Base-by-base conservation (phyloP, 1,140 invertebrate species). In the Drosophila hydei region DNA sequence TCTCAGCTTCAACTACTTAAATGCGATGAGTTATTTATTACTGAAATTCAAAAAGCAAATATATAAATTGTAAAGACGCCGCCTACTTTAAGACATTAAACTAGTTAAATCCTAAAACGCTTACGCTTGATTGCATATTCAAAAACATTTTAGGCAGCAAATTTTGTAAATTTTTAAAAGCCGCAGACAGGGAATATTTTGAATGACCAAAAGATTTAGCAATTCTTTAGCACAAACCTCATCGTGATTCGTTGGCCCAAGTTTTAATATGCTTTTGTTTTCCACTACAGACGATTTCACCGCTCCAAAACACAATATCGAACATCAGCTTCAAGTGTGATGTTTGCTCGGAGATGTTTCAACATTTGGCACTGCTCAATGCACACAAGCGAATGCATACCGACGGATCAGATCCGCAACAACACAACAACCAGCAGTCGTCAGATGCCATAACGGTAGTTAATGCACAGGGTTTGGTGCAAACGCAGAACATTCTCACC, bases 271-370 rank as follows among this genome's bases (percentile, higher is more conserved):
- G 14, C 40, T 48, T 23, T 11, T 11, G 3, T 6, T 47, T 54
- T 33, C 6, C 50, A 5, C 21, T 27, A 48, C 56, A 50, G 23
- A 16, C 5, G 14, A 51, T 59, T 58, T 56, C 36, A 5, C 42
- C 27, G 16, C 56, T 89, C 38, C 72, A 94, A 78, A 95, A 94
- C 78, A 93, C 95, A 47, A 96, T 96, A 77, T 95, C 94, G 16
- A 95, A 95, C 78, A 96, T 96, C 12, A 96, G 95, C 63, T 96
- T 96, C 89, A 97, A 97, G 92, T 97, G 96, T 91, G 96, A 97
- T 91, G 95, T 96, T 3, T 97, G 96, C 88, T 96, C 96, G 23
- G 91, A 96, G 30, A 96, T 96, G 92, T 97, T 97, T 90, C 94
- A 94, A 1, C 96, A 97, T 87, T 92, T 96, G 61, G 94, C 95